phyloP scores from a whole-genome alignment of 1,140 invertebrate genomes.

The Sminthurides bifidus region DNA sequence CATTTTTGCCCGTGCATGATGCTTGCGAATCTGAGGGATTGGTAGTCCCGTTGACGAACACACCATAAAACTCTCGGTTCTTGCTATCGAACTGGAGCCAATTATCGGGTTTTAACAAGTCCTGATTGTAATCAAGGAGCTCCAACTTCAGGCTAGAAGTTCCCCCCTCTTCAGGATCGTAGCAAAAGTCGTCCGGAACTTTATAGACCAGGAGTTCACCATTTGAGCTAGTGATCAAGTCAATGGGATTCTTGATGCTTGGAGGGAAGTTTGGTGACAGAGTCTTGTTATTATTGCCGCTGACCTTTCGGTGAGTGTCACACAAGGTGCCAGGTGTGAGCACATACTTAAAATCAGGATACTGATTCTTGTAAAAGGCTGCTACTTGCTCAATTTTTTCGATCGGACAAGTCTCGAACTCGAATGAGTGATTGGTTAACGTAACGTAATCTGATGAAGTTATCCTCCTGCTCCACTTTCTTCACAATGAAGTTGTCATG shows the following conservation, averaged over 20 bases:
- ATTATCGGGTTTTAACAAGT: conserved; percentile 44
- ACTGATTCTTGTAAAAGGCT: neutral
- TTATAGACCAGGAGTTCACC: conserved; percentile 64
- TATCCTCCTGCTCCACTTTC: neutral
- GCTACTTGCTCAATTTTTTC: neutral
- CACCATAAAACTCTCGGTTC: conserved; percentile 79
- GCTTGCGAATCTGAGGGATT: too few species aligned
- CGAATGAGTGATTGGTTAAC: conserved; percentile 7
- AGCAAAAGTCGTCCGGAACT: conserved; percentile 73
- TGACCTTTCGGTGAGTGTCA: neutral
- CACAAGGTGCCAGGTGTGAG: neutral
- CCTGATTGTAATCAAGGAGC: conserved; percentile 40
- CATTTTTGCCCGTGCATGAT: conserved; percentile 51
- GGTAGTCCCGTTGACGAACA: conserved; percentile 55
- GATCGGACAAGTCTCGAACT: neutral
- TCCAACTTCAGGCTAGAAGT: conserved; percentile 58
- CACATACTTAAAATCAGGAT: neutral
- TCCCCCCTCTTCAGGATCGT: conserved; percentile 70
- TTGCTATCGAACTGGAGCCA: conserved; percentile 82
- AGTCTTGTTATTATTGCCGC: neutral
- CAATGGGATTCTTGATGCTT: conserved; percentile 66
- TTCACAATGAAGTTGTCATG: neutral
- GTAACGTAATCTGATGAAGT: neutral
- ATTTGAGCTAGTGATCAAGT: conserved; percentile 63
- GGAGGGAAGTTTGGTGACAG: conserved; percentile 65